Evolutionary conservation across 2,888 invertebrate species (phyloP).

Genomic region (Anthophora plumipes): DNA sequence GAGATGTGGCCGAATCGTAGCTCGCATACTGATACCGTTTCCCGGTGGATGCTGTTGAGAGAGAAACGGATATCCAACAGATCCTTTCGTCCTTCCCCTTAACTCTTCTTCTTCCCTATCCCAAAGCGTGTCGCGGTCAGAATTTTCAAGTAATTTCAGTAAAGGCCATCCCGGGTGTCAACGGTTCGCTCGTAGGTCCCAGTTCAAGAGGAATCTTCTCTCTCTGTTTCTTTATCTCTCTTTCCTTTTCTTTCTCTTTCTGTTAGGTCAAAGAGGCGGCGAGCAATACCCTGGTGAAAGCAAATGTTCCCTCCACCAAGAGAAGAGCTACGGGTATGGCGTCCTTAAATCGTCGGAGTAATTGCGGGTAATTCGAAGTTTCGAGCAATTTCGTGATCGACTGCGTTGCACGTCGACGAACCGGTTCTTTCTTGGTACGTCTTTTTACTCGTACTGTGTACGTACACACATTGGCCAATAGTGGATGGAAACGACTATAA

Average conservation of each 20-base stretch:
- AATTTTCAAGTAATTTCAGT: constrained; percentile 67
- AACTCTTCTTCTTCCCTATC: background rate
- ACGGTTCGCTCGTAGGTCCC: constrained; percentile 15
- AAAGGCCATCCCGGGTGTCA: constrained; percentile 53
- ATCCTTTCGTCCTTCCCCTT: constrained; percentile 28
- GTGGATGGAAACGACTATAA: background rate
- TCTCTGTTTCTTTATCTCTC: too few species aligned
- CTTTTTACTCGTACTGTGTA: background rate
- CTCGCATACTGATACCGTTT: constrained; percentile 84
- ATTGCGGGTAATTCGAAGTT: constrained; percentile 33
- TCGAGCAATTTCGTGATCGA: constrained; percentile 42
- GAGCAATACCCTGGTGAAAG: constrained; percentile 31
- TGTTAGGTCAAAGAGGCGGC: constrained; percentile 5
- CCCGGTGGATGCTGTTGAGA: constrained; percentile 54
- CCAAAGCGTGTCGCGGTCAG: constrained; percentile 46
- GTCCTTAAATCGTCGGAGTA: constrained; percentile 43
- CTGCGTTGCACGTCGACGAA: constrained; percentile 12
- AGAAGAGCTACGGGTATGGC: constrained; percentile 24
- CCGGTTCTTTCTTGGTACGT: constrained; percentile 12
- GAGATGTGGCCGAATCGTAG: constrained; percentile 84
- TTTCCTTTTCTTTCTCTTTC: too few species aligned
- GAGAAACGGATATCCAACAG: constrained; percentile 48
- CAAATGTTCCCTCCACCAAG: background rate
- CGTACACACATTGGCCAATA: too few species aligned
- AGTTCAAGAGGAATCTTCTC: constrained; percentile 38